Conservation (phyloP, 2,888 invertebrate genomes). For the Cheilosia pagana region DNA sequence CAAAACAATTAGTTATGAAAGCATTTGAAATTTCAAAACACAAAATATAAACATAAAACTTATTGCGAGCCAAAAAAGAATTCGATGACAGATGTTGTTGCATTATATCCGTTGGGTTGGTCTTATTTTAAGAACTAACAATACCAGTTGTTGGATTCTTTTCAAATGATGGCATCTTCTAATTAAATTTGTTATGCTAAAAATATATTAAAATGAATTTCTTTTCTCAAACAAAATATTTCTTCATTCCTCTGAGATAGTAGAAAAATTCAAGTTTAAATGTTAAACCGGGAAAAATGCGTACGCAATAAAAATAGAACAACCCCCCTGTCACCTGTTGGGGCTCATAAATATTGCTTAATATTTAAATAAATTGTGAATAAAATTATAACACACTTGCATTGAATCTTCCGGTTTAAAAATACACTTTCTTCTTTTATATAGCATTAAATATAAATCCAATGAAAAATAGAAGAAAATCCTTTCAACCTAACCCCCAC, state of each 20-base stretch:
- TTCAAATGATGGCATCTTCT: slow-evolving; percentile 20
- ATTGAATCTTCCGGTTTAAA: slow-evolving; percentile 32
- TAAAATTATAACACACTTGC: slow-evolving; percentile 10
- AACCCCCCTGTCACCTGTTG: slow-evolving; percentile 3
- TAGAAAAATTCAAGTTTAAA: not conserved
- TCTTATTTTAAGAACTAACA: slow-evolving; percentile 19
- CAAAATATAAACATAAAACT: not conserved
- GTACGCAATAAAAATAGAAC: not conserved
- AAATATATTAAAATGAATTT: too few species aligned
- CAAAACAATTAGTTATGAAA: slow-evolving; percentile 28
- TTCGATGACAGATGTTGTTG: slow-evolving; percentile 27
- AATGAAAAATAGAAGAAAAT: not conserved
- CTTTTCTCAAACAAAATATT: too few species aligned
- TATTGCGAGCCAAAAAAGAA: slow-evolving; percentile 30
- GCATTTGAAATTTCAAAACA: slow-evolving; percentile 32
- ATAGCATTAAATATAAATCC: slow-evolving; percentile 31
- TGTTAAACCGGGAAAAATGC: not conserved
- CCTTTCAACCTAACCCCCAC: slow-evolving; percentile 31
- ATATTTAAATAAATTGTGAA: slow-evolving; percentile 6
- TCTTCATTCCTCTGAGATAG: too few species aligned
- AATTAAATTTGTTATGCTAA: not conserved
- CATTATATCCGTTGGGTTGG: slow-evolving; percentile 24
- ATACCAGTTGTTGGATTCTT: slow-evolving; percentile 16
- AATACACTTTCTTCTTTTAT: slow-evolving; percentile 20
- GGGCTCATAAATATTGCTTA: not conserved